Conservation (phyloP, 2,797 vertebrate genomes). For the Hybognathus amarus region DNA sequence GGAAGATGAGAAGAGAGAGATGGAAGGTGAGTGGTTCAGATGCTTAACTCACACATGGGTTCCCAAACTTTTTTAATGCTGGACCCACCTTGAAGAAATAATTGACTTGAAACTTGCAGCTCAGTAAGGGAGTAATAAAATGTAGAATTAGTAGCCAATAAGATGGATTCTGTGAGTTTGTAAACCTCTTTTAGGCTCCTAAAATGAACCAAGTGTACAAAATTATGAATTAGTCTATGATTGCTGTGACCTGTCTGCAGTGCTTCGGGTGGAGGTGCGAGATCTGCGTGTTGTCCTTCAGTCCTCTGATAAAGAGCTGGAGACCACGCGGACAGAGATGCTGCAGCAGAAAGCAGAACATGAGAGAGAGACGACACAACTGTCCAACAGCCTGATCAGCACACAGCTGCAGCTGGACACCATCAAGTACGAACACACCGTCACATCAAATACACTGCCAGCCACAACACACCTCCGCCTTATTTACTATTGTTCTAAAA, state of each 20-base stretch:
- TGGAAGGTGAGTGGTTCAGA: slow-evolving; percentile 70
- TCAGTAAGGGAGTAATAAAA: not conserved
- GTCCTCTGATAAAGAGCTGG: slow-evolving; percentile 92
- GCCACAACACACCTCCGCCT: not conserved
- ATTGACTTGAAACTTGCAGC: not conserved
- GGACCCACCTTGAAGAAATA: not conserved
- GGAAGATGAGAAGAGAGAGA: slow-evolving; percentile 71
- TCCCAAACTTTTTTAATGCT: not conserved
- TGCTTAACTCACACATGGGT: not conserved
- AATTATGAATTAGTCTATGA: not conserved
- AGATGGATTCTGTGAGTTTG: not conserved
- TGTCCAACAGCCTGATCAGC: slow-evolving; percentile 85
- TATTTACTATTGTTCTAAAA: not conserved
- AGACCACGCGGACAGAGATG: slow-evolving; percentile 77
- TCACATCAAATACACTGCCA: not conserved
- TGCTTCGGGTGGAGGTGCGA: slow-evolving; percentile 85
- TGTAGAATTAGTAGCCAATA: not conserved
- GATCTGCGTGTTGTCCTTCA: slow-evolving; percentile 91
- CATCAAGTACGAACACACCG: slow-evolving; percentile 80
- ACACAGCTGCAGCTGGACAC: slow-evolving; percentile 89
- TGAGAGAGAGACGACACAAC: slow-evolving; percentile 80
- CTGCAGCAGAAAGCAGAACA: slow-evolving; percentile 75
- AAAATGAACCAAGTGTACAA: not conserved
- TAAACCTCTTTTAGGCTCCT: not conserved
- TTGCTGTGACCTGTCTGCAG: slow-evolving; percentile 68